These are phyloP conservation scores for Epinotia demarniana DNA, from an alignment of 2,888 invertebrate genomes.

Conservation along the genomic window DNA sequence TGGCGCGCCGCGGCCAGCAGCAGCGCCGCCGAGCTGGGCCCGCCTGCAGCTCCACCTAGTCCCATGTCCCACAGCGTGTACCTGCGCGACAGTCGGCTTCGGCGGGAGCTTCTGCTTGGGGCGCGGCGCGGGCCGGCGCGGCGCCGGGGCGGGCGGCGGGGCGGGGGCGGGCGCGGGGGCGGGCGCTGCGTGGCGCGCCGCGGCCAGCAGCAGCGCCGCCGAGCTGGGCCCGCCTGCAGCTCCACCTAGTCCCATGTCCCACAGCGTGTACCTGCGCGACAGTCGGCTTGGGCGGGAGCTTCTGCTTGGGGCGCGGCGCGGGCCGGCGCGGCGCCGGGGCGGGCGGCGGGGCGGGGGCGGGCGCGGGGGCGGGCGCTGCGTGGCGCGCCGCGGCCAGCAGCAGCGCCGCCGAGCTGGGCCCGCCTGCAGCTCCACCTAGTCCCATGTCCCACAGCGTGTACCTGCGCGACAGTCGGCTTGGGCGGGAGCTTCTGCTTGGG, in stretches of 20 bases:
- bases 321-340: neutral
- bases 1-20: no score
- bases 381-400: no score
- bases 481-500: constrained; percentile 52
- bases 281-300: constrained; percentile 51
- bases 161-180: neutral
- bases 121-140: constrained; percentile 47
- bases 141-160: neutral
- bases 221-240: no score
- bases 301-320: constrained; percentile 54
- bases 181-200: neutral
- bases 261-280: neutral
- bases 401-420: no score
- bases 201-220: no score
- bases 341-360: neutral
- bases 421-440: no score
- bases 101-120: constrained; percentile 52
- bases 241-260: neutral
- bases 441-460: neutral
- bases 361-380: neutral
- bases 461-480: constrained; percentile 48
- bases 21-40: no score
- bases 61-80: neutral
- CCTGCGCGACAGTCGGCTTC: constrained; percentile 48
- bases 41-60: no score